A percentile compares a stretch with the other conserved stretches of the same genome.
Evolutionary conservation across 2,113 vertebrate species (phyloP).

Genomic region (Nestor notabilis): DNA sequence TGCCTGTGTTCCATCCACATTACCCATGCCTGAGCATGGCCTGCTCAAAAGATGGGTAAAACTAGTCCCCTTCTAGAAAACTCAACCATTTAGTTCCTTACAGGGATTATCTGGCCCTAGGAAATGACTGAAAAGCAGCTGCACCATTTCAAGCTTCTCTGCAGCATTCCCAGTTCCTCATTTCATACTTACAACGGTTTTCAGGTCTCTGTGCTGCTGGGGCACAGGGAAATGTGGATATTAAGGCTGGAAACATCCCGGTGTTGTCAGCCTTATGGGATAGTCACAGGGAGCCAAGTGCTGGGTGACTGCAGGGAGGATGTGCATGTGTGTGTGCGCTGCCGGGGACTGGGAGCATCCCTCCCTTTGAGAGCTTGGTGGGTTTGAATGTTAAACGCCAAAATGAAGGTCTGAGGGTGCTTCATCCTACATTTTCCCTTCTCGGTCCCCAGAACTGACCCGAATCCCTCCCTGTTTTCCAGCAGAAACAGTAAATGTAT

Average conservation of each 20-base stretch:
- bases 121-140: not conserved
- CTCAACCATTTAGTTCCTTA: not conserved
- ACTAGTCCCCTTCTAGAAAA: not conserved
- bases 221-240: fast-evolving
- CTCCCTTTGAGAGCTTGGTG: not conserved
- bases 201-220: not conserved
- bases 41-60: not conserved
- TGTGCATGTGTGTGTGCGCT: fast-evolving
- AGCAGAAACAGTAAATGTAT: fast-evolving
- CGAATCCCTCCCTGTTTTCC: not conserved
- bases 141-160: not conserved
- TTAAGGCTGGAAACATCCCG: fast-evolving
- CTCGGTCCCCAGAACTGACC: not conserved
- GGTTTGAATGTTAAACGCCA: not conserved
- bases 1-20: fast-evolving
- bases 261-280: not conserved
- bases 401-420: not conserved
- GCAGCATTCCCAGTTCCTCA: not conserved
- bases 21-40: not conserved
- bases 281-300: fast-evolving
- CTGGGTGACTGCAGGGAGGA: not conserved
- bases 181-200: fast-evolving
- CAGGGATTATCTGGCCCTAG: not conserved
- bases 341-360: not conserved
- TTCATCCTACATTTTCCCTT: not conserved